Conservation (phyloP, 2,113 vertebrate species). For the Trachemys scripta region DNA sequence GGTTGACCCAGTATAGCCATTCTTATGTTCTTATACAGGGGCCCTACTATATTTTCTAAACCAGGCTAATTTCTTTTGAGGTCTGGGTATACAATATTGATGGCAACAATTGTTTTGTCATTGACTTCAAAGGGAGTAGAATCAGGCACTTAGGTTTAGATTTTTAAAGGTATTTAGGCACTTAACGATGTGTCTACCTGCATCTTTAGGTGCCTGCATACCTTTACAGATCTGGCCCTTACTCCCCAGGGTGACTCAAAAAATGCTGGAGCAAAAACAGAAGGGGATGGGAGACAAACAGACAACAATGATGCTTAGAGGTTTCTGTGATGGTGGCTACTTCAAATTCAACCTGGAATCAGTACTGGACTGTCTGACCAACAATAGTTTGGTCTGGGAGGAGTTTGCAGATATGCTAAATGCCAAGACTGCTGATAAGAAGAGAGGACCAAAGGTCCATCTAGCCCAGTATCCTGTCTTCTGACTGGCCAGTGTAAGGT, state of each 20-base stretch:
- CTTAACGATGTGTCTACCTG: constrained; percentile 69
- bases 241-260: constrained; percentile 60
- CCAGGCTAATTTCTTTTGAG: constrained; percentile 53
- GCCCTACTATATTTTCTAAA: constrained; percentile 61
- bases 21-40: not conserved
- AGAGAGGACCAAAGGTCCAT: constrained; percentile 26
- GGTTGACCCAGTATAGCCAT: too few relatives aligned
- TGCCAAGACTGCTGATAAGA: constrained; percentile 50
- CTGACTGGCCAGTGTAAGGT: constrained; percentile 17
- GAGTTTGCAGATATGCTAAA: constrained; percentile 61
- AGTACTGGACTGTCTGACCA: not conserved
- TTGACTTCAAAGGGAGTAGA: constrained; percentile 55
- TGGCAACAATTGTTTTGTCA: constrained; percentile 68
- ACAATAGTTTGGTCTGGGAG: constrained; percentile 24
- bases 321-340: constrained; percentile 5
- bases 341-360: constrained; percentile 29
- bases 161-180: constrained; percentile 73
- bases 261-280: constrained; percentile 32
- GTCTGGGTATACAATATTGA: constrained; percentile 1
- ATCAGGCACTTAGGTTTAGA: not conserved
- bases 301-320: not conserved
- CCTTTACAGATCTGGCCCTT: constrained; percentile 56
- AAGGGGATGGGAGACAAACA: not conserved
- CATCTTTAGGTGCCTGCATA: constrained; percentile 62
- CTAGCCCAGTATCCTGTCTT: constrained; percentile 25